Conservation (phyloP, 2,888 invertebrate species). For the Heteromurus nitidus region DNA sequence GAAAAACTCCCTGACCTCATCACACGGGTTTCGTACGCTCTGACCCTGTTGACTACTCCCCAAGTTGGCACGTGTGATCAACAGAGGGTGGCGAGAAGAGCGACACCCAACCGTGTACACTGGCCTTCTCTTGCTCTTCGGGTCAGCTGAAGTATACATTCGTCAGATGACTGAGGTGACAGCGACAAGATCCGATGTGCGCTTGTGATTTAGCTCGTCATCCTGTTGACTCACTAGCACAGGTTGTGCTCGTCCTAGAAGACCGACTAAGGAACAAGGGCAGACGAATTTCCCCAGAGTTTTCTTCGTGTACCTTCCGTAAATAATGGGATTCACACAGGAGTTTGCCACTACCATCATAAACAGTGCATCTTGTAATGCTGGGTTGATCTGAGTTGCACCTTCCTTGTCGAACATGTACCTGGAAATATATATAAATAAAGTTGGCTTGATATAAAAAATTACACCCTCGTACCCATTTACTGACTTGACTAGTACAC, state of each 20-base stretch:
- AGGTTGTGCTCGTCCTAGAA: conserved; percentile 12
- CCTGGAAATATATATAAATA: conserved; percentile 76
- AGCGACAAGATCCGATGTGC: conserved; percentile 41
- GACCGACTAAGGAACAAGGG: conserved; percentile 18
- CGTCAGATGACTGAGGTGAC: conserved; percentile 64
- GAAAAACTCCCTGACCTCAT: conserved; percentile 37
- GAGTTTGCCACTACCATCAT: conserved; percentile 88
- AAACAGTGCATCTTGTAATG: conserved; percentile 83
- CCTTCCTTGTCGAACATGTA: conserved; percentile 83
- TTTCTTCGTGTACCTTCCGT: conserved; percentile 81
- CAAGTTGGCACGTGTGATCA: too few relatives aligned
- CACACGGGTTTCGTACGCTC: not conserved
- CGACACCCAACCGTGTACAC: not conserved
- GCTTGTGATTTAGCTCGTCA: conserved; percentile 11
- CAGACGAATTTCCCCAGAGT: conserved; percentile 54
- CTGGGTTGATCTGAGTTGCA: conserved; percentile 80
- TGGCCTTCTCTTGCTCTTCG: not conserved
- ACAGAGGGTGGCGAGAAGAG: conserved; percentile 7
- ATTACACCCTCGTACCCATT: not conserved
- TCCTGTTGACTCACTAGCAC: conserved; percentile 28
- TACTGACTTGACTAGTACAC: too few relatives aligned
- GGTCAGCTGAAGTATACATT: conserved; percentile 20
- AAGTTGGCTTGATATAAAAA: not conserved
- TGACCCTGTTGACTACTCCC: conserved; percentile 6
- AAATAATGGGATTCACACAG: conserved; percentile 87